These are phyloP conservation scores for Athetis lepigone DNA, from an alignment of 2,888 invertebrate species.

Conservation along the genomic window DNA sequence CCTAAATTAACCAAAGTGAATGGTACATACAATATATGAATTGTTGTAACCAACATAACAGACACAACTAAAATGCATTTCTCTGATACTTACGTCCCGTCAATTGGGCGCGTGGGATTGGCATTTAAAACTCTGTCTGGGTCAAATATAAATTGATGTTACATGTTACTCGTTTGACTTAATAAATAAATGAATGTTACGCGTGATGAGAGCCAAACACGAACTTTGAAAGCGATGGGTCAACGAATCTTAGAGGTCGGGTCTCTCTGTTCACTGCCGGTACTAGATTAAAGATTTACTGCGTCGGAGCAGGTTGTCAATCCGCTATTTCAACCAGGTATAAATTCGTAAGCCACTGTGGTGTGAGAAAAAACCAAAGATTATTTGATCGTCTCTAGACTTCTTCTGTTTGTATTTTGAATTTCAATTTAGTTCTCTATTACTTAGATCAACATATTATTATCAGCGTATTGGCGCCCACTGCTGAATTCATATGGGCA, in stretches of 20 bases:
- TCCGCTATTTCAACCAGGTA: constrained; percentile 14
- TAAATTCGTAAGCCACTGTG: background rate
- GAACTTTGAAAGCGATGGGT: constrained; percentile 35
- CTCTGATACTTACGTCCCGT: constrained; percentile 14
- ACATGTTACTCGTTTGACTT: constrained; percentile 31
- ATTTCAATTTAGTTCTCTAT: no score
- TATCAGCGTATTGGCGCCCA: no score
- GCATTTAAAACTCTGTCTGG: constrained; percentile 48
- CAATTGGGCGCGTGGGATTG: constrained; percentile 48
- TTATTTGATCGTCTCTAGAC: no score
- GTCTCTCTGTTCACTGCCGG: background rate
- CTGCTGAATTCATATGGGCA: no score
- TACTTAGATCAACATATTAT: no score
- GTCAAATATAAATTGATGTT: constrained; percentile 40
- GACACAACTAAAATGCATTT: constrained; percentile 19
- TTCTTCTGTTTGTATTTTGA: no score
- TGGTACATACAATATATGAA: no score
- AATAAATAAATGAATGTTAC: constrained; percentile 11
- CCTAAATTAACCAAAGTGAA: no score
- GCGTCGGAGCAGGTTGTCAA: constrained; percentile 11
- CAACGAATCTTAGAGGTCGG: constrained; percentile 30
- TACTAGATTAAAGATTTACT: constrained; percentile 11
- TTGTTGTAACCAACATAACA: background rate
- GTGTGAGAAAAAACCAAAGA: no score
- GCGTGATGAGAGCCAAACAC: constrained; percentile 5